phyloP scores from a whole-genome alignment of 2,888 invertebrate genomes.

The Hemicrepidius hirtus region DNA sequence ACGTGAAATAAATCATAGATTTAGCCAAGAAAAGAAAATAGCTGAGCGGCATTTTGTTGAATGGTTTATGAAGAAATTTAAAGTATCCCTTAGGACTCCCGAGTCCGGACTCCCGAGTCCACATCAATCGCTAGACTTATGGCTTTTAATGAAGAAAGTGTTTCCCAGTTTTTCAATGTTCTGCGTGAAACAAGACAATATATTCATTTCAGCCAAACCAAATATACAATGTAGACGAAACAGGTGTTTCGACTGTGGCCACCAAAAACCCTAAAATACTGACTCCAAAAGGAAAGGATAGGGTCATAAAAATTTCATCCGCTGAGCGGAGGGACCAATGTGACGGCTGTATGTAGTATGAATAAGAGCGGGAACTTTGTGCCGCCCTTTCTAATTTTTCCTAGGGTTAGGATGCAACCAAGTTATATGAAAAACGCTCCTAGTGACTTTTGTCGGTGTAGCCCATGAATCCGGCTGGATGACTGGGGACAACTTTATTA shows the following conservation, averaged over 20 bases:
- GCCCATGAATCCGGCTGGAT: constrained; percentile 63
- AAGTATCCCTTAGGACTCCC: no score
- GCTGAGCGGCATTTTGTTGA: no score
- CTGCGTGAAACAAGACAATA: constrained; percentile 6
- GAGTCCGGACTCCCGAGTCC: no score
- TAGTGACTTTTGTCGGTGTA: constrained; percentile 62
- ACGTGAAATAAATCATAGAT: no score
- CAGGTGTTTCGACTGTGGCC: constrained; percentile 65
- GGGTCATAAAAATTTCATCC: background rate
- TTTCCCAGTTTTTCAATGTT: constrained; percentile 15
- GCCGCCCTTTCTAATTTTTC: background rate
- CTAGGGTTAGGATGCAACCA: constrained; percentile 18
- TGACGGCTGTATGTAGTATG: constrained; percentile 2
- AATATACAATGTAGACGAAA: constrained; percentile 65
- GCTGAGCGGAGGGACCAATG: background rate
- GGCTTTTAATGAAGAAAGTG: no score
- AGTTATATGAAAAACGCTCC: constrained; percentile 65
- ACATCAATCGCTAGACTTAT: no score
- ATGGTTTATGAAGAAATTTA: no score
- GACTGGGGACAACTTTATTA: constrained; percentile 57
- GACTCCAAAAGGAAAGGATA: constrained; percentile 4
- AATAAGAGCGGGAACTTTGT: background rate
- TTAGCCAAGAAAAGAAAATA: no score
- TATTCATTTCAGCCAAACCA: background rate
- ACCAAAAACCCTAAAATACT: constrained; percentile 31